Conservation (phyloP, 2,113 vertebrate genomes). For the Etia nguti region DNA sequence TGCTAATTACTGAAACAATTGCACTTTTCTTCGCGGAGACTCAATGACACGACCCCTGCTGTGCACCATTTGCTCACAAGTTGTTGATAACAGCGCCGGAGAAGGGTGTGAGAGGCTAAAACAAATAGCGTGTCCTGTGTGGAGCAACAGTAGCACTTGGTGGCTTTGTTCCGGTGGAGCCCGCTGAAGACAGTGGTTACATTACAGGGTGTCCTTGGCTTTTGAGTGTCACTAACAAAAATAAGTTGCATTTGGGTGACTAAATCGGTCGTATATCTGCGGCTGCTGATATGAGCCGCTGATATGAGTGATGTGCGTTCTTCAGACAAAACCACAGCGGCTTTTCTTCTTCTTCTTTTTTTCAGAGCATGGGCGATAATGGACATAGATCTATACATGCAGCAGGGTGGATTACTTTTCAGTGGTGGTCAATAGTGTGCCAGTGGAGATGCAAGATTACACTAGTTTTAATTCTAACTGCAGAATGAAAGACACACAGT, state of each 20-base stretch:
- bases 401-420: neutral
- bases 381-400: neutral
- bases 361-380: neutral
- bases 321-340: slow-evolving; percentile 14
- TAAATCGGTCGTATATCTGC: slow-evolving; percentile 32
- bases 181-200: neutral
- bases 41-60: slow-evolving; percentile 55
- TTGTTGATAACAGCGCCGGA: slow-evolving; percentile 35
- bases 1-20: slow-evolving; percentile 60
- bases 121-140: slow-evolving; percentile 36
- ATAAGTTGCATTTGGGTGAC: slow-evolving; percentile 2
- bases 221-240: slow-evolving; percentile 12
- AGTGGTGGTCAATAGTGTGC: neutral
- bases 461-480: neutral
- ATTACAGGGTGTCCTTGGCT: slow-evolving; percentile 1
- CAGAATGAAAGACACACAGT: neutral
- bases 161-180: slow-evolving; percentile 3
- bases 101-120: slow-evolving; percentile 33
- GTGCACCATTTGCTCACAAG: slow-evolving; percentile 68
- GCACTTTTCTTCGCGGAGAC: slow-evolving; percentile 48
- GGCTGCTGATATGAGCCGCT: slow-evolving; percentile 7
- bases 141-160: neutral
- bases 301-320: slow-evolving; percentile 12
- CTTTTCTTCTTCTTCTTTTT: neutral
- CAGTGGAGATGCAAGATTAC: neutral